Base-by-base conservation (phyloP, 2,113 vertebrate species). In the Galemys pyrenaicus region DNA sequence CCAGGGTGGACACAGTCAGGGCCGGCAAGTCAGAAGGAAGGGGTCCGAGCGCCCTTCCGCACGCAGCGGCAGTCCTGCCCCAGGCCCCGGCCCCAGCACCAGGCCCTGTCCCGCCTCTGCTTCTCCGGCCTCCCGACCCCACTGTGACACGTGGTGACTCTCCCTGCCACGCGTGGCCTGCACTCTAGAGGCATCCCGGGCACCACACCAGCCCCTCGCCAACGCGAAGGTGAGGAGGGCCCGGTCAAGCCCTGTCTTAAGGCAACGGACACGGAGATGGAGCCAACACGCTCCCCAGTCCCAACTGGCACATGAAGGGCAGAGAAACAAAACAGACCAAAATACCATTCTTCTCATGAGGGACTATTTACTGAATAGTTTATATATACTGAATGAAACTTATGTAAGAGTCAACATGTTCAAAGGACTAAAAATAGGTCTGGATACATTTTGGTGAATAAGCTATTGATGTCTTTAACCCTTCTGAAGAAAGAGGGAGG, bases 331-430 rank as follows among this genome's bases (percentile, higher is more conserved):
- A 96, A 89, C 16, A 64, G 96, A 96, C 90, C 92, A 96, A 98
- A 98, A 97, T 89, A 95, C 8, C 65, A 93, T 95, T 97, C 95
- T 97, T 95, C 95, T 91, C 91, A 96, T 85, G 97, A 97, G 94
- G 94, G 92, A 95, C 78, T 98, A 98, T 98, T 98, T 98, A 97
- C 89, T 0, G 12, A 96, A 96, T 93, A 97, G 88, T 97, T 97
- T 96, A 96, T 96, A 96, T 95, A 97, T 96, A 96, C 97, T 94
- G 91, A 97, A 96, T 94, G 89, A 97, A 92, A 88, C 95, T 98
- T 98, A 97, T 92, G 46, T 98, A 98, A 98, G 93, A 97, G 81
- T 92, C 98, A 98, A 96, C 96, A 97, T 98, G 97, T 96, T 98
- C 96, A 95, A 96, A 91, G 1, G 11, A 70, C 97, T 97, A 97